Conservation (phyloP, 1,140 invertebrate species). For the Listronotus oregonensis region DNA sequence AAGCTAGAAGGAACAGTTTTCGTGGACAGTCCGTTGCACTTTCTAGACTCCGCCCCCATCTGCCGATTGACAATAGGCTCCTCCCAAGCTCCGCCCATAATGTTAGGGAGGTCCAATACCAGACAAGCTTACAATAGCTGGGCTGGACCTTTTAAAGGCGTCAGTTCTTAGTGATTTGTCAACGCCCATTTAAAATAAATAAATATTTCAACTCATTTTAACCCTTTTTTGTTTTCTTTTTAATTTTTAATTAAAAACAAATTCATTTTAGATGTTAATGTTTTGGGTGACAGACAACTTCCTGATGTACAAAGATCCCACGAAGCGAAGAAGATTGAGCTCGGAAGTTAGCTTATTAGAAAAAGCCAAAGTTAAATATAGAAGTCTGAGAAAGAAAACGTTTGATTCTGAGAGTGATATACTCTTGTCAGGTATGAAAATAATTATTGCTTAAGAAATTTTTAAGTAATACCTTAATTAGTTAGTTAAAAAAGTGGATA, state of each 20-base stretch:
- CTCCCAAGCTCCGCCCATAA: no score
- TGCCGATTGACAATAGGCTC: no score
- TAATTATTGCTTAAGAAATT: constrained; percentile 49
- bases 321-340: constrained; percentile 40
- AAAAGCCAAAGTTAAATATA: constrained; percentile 60
- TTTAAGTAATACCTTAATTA: constrained; percentile 37
- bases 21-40: no score
- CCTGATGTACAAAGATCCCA: constrained; percentile 64
- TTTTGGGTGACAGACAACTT: constrained; percentile 87
- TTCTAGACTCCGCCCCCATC: no score
- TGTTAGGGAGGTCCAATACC: no score
- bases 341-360: constrained; percentile 48
- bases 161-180: no score
- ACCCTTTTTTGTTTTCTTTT: no score
- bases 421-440: constrained; percentile 60
- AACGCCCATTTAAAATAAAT: no score
- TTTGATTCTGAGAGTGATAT: constrained; percentile 59
- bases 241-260: constrained; percentile 29
- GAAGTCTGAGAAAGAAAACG: constrained; percentile 52
- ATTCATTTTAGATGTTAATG: constrained; percentile 71
- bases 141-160: no score
- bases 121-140: no score
- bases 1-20: no score
- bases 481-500: constrained; percentile 1
- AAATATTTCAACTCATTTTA: no score